Base-by-base conservation (phyloP, 1,140 invertebrate species). In the Homalodisca vitripennis region DNA sequence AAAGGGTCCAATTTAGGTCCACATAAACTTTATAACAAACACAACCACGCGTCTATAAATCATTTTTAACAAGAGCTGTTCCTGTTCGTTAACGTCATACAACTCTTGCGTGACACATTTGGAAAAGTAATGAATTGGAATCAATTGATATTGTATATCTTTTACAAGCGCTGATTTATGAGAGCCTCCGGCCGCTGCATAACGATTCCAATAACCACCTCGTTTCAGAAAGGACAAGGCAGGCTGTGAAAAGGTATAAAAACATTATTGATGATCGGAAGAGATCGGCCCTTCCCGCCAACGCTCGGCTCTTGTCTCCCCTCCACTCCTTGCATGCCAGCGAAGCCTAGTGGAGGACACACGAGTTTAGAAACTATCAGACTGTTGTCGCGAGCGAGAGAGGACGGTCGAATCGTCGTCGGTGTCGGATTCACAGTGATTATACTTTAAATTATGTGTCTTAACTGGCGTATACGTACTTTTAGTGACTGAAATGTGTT, bases 391-490 rank as follows among this genome's bases (percentile, higher is more conserved):
- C 24, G 55, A 14, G 14, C 55, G 55, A 26, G 2, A 30, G 3
- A 24, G 55, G 55, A 60, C 12, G 27, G 55, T 60, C 55, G 55
- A 6, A 41, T 60, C 55, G 55, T 60, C 55, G 55, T 60, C 27
- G 24, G 24, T 3, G 14, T 60, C 26, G 3, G 55, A 2, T 60
- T 60, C n/a, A 10, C 6, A 27, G 55, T 60, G 26, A 27, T 27
- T 2, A 60, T 60, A n/a, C 29, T 60, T 22, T 60, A 51, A 60
- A 60, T 60, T 60, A 60, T 60, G 55, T 60, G 55, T 60, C 55
- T 60, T 60, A 60, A 24, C 55, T n/a, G 2, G 6, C 24, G 55
- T 60, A 60, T 60, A 60, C 55, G 55, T 60, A 60, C 55, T 60
- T 60, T 27, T 27, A 60, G 55, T 60, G 22, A 30, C 22, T 60